A percentile compares a stretch with the other conserved stretches of the same genome.
phyloP scores from a whole-genome alignment of 2,888 invertebrate genomes.

The Heterodera filipjevi region DNA sequence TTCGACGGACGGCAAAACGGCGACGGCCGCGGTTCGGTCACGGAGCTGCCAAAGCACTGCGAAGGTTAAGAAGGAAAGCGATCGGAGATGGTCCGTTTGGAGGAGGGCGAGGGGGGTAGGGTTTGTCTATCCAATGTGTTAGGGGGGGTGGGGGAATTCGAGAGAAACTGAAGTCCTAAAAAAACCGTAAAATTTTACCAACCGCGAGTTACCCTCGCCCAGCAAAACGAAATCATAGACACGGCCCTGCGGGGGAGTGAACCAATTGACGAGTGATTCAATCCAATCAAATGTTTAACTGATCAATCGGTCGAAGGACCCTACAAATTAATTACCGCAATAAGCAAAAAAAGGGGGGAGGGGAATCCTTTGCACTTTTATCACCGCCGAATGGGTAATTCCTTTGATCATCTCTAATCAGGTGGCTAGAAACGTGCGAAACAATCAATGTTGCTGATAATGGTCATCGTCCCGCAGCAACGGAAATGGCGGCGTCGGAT shows the following conservation, averaged over 20 bases:
- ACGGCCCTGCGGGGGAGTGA: too few relatives aligned
- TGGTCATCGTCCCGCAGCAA: background rate
- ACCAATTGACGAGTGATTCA: too few relatives aligned
- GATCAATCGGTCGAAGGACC: background rate
- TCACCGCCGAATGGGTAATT: background rate
- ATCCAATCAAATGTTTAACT: background rate
- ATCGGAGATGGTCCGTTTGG: constrained; percentile 12
- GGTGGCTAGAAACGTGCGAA: background rate
- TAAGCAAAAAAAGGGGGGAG: too few relatives aligned
- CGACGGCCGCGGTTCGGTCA: constrained; percentile 10
- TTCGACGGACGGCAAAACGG: constrained; percentile 1
- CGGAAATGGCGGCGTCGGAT: background rate
- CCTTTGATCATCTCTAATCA: background rate
- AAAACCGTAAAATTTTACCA: too few relatives aligned
- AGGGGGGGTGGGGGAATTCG: too few relatives aligned
- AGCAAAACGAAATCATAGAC: too few relatives aligned
- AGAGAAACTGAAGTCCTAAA: too few relatives aligned
- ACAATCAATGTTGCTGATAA: background rate
- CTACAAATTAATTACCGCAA: too few relatives aligned
- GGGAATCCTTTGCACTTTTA: background rate
- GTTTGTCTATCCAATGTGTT: too few relatives aligned
- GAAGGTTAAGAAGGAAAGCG: constrained; percentile 18
- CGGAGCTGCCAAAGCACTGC: constrained; percentile 20
- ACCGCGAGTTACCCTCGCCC: too few relatives aligned
- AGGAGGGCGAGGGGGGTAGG: too few relatives aligned